phyloP scores from a whole-genome alignment of 2,797 vertebrate species.

The Pantherophis vulpinus region DNA sequence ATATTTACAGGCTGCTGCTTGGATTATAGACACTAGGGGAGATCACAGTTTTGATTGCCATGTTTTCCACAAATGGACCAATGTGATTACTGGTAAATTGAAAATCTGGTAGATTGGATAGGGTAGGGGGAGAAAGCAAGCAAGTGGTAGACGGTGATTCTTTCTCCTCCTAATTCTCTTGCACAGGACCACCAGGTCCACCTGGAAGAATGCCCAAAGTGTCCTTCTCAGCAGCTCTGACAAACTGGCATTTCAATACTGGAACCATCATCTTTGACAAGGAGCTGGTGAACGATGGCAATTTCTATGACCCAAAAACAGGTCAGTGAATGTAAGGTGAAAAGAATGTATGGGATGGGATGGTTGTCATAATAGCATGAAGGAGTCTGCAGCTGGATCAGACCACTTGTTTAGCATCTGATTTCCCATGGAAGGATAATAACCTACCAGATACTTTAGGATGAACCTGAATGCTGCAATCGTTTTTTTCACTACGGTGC shows the following conservation, averaged over 20 bases:
- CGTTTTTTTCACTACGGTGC: neutral
- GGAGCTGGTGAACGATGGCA: conserved; percentile 84
- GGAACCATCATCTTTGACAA: conserved; percentile 90
- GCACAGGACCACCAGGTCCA: conserved; percentile 67
- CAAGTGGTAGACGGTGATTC: neutral
- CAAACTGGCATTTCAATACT: conserved; percentile 71
- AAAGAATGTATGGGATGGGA: neutral
- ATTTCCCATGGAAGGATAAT: neutral
- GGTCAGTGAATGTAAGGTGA: conserved; percentile 66
- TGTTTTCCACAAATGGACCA: neutral
- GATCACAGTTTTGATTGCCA: neutral
- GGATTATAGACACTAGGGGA: neutral
- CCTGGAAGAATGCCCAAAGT: conserved; percentile 79
- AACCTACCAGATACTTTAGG: no score
- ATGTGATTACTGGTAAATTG: neutral
- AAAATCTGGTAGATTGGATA: neutral
- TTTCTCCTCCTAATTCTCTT: neutral
- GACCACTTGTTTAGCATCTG: neutral
- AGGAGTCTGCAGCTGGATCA: neutral
- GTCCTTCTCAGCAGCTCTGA: conserved; percentile 88
- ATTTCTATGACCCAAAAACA: conserved; percentile 78
- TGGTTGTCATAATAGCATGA: no score
- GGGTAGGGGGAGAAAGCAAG: neutral
- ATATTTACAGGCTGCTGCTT: neutral
- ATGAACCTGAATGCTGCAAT: neutral